These are phyloP conservation scores for Emesis furor DNA, from an alignment of 2,888 invertebrate genomes.

Conservation along the genomic window DNA sequence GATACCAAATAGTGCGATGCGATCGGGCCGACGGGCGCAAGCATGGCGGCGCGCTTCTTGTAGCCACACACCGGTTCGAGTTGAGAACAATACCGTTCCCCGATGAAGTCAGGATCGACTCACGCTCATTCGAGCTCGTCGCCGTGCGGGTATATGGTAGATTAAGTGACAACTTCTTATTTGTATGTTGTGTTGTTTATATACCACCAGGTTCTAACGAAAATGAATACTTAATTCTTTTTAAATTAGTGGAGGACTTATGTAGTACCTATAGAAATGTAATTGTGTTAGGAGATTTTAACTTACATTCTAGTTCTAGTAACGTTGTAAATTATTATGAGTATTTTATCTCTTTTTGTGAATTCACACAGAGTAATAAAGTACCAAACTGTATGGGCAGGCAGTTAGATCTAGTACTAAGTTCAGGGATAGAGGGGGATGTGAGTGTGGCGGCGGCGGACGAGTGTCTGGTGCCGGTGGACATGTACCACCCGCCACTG, in stretches of 20 bases:
- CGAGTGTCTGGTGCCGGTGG: neutral
- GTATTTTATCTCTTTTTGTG: slow-evolving; percentile 57
- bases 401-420: slow-evolving; percentile 60
- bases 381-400: slow-evolving; percentile 51
- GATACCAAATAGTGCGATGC: too few species aligned
- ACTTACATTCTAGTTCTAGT: slow-evolving; percentile 48
- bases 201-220: neutral
- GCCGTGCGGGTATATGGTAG: neutral
- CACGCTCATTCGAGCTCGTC: neutral
- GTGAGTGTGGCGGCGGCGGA: neutral
- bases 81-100: slow-evolving; percentile 45
- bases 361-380: slow-evolving; percentile 56
- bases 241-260: neutral
- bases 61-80: neutral
- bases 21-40: neutral
- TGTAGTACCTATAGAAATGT: slow-evolving; percentile 21
- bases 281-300: slow-evolving; percentile 57
- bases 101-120: neutral
- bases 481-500: neutral
- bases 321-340: slow-evolving; percentile 52
- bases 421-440: neutral
- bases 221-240: neutral
- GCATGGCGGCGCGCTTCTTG: neutral
- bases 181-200: neutral
- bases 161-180: neutral